Conservation (phyloP, 2,888 invertebrate species). For the Hypercompe scribonia region DNA sequence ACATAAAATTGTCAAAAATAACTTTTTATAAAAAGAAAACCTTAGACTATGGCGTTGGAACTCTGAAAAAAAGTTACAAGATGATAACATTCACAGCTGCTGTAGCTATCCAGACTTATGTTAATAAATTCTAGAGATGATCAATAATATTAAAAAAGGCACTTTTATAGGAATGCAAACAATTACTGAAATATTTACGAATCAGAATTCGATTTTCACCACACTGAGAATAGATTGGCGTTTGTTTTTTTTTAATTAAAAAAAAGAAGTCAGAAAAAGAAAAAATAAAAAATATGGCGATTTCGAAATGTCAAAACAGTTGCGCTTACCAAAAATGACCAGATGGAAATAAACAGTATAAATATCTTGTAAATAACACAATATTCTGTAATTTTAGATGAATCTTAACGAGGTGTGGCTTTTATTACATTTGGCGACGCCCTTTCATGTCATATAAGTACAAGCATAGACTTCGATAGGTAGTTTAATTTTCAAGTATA, state of each 20-base stretch:
- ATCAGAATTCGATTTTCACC: conserved; percentile 43
- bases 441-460: conserved; percentile 33
- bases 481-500: conserved; percentile 21
- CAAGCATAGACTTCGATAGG: neutral
- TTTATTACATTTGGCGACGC: conserved; percentile 30
- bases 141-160: conserved; percentile 15
- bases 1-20: conserved; percentile 67
- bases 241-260: conserved; percentile 81
- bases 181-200: conserved; percentile 41
- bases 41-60: conserved; percentile 62
- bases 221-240: conserved; percentile 68
- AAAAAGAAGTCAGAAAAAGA: conserved; percentile 62
- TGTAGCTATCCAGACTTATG: neutral
- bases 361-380: conserved; percentile 2
- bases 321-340: conserved; percentile 30
- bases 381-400: conserved; percentile 1
- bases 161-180: neutral
- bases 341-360: conserved; percentile 11
- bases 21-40: conserved; percentile 70
- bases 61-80: conserved; percentile 50
- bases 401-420: conserved; percentile 28
- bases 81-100: conserved; percentile 42
- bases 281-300: conserved; percentile 69
- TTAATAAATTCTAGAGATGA: conserved; percentile 23
- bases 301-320: conserved; percentile 62